phyloP scores from a whole-genome alignment of 2,113 vertebrate species.

The Triplophysa dalaica region DNA sequence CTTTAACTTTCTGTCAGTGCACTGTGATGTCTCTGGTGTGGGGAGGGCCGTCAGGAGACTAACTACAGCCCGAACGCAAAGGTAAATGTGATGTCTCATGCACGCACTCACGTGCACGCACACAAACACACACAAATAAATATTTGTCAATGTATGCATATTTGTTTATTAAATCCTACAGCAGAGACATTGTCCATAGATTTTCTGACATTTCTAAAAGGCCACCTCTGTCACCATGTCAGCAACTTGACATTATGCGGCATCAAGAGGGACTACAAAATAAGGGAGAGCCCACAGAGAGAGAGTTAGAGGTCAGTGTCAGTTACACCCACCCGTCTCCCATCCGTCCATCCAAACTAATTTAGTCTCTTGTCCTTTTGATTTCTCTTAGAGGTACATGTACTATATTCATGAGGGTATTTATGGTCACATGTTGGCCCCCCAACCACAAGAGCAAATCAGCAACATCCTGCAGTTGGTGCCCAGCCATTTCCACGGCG shows the following conservation, averaged over 20 bases:
- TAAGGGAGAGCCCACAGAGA: constrained; percentile 67
- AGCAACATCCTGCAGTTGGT: constrained; percentile 71
- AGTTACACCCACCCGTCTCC: not conserved
- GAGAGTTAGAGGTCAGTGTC: constrained; percentile 78
- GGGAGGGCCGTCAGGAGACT: constrained; percentile 61
- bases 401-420: constrained; percentile 81
- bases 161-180: not conserved
- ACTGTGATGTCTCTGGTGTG: constrained; percentile 46
- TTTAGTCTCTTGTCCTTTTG: not conserved
- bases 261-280: constrained; percentile 66
- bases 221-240: constrained; percentile 76
- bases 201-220: constrained; percentile 50
- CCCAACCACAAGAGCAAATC: constrained; percentile 73
- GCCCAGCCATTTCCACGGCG: constrained; percentile 62
- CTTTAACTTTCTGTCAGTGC: constrained; percentile 65
- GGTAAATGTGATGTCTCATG: constrained; percentile 29
- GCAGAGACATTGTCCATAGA: not conserved
- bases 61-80: constrained; percentile 24
- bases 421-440: constrained; percentile 76
- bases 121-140: not conserved
- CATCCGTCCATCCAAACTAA: not conserved
- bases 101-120: too few relatives aligned
- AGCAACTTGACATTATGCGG: constrained; percentile 81
- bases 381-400: constrained; percentile 77
- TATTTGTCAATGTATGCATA: not conserved